Percentiles rank a stretch among this genome's conserved stretches.
Evolutionary conservation across 2,888 invertebrate genomes (phyloP).

Genomic region (Cephus pygmeus): DNA sequence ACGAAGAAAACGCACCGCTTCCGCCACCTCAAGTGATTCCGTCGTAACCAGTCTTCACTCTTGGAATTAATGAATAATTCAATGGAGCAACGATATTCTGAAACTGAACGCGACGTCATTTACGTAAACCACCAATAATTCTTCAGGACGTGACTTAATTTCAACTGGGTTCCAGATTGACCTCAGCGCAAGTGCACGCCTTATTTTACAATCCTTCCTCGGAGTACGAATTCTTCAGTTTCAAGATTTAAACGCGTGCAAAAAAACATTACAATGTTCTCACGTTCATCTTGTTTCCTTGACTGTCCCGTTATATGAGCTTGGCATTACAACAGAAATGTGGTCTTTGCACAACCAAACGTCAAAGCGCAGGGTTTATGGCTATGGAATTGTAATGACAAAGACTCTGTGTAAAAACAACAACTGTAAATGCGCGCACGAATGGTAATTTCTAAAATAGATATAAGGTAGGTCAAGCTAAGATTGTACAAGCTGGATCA

Average conservation of each 20-base stretch:
- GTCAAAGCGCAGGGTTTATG: background rate
- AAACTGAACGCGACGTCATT: background rate
- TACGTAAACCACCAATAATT: background rate
- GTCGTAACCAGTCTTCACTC: background rate
- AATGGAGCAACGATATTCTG: background rate
- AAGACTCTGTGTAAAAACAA: background rate
- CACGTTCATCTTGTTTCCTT: background rate
- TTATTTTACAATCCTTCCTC: background rate
- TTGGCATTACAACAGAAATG: background rate
- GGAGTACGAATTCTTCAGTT: background rate
- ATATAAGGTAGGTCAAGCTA: background rate
- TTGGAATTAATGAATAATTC: background rate
- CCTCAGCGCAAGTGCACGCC: background rate
- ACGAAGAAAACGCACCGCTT: conserved; percentile 78
- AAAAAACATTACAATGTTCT: background rate
- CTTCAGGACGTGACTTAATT: background rate
- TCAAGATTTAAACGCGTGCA: background rate
- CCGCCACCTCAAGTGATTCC: conserved; percentile 65
- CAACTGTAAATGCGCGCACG: background rate
- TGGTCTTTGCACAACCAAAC: background rate
- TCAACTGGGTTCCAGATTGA: background rate
- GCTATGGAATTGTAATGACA: background rate
- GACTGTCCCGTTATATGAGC: background rate
- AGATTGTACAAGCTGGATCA: background rate
- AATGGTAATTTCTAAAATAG: background rate